Evolutionary conservation across 2,888 invertebrate species (phyloP).

Genomic region (Harpalus rufipes): DNA sequence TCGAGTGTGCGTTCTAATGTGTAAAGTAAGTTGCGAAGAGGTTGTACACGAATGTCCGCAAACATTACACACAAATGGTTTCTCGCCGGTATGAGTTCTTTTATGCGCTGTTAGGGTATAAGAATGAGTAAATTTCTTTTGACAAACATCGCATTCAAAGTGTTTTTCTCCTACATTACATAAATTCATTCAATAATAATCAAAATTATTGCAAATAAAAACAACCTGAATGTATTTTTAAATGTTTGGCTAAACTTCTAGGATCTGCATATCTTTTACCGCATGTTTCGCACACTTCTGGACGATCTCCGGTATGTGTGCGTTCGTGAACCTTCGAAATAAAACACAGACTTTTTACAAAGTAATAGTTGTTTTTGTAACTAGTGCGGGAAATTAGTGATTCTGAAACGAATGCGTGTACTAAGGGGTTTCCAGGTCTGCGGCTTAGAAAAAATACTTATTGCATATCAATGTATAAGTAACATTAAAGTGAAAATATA

Average conservation of each 20-base stretch:
- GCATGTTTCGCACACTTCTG: conserved; percentile 71
- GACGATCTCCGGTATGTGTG: conserved; percentile 71
- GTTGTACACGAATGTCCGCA: conserved; percentile 72
- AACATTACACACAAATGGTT: conserved; percentile 71
- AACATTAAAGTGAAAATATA: too few species aligned
- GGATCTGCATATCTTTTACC: conserved; percentile 72
- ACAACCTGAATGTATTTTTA: conserved; percentile 72
- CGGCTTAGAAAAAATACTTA: too few species aligned
- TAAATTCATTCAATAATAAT: not conserved
- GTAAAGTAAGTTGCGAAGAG: conserved; percentile 71
- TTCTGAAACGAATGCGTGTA: too few species aligned
- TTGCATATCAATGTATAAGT: too few species aligned
- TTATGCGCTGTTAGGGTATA: conserved; percentile 72
- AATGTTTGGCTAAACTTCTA: conserved; percentile 71
- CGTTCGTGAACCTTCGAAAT: conserved; percentile 71
- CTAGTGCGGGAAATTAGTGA: too few species aligned
- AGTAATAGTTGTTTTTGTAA: too few species aligned
- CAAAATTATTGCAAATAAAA: not conserved
- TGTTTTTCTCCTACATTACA: not conserved
- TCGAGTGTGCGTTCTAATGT: conserved; percentile 71
- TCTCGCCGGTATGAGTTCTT: conserved; percentile 72
- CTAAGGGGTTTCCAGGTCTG: too few species aligned
- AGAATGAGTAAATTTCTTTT: conserved; percentile 71
- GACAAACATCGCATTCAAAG: conserved; percentile 70
- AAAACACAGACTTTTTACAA: not conserved